Evolutionary conservation across 2,888 invertebrate species (phyloP), one percentile per base, ranked within the genome.

Genomic region (Xanthia icteritia): DNA sequence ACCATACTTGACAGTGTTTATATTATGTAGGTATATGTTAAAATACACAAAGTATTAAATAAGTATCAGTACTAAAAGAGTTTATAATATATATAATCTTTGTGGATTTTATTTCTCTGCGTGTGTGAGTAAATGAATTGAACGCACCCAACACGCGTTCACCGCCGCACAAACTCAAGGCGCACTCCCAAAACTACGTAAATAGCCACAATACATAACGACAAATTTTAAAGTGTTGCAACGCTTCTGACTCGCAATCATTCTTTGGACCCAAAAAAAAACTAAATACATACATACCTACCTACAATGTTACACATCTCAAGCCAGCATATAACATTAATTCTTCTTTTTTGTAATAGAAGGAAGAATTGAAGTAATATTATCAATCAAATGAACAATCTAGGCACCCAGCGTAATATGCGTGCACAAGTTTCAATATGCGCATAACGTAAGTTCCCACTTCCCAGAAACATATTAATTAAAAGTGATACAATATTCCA

Each of bases 161-260:
- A 88, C 92, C 92, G 92, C 93, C 93, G 93, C 92, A 79, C 89
- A 88, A 89, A 89, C 88, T 84, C 90, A 82, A 81, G 85, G 88
- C 89, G 86, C 89, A 86, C 81, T 82, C 77, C 81, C 77, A 58
- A 69, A 82, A 88, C 85, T 82, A 79, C 81, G 63, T 67, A 67
- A 65, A 80, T 78, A 86, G 68, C 71, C 70, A 85, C 65, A 78
- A 68, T 80, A 76, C n/a, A 70, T 73, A 78, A 85, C 81, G 51
- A 81, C 71, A 76, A 81, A 60, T 82, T 85, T 71, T 56, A 66
- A 73, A 39, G 54, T 82, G 64, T 78, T 77, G 68, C 69, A 83
- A 66, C 61, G 69, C 77, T 78, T 79, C 73, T 77, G 76, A 76
- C 80, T 77, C 79, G 77, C 81, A 88, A 84, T 78, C 77, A 73